Conservation (phyloP, 2,888 invertebrate species). For the Troides aeacus region DNA sequence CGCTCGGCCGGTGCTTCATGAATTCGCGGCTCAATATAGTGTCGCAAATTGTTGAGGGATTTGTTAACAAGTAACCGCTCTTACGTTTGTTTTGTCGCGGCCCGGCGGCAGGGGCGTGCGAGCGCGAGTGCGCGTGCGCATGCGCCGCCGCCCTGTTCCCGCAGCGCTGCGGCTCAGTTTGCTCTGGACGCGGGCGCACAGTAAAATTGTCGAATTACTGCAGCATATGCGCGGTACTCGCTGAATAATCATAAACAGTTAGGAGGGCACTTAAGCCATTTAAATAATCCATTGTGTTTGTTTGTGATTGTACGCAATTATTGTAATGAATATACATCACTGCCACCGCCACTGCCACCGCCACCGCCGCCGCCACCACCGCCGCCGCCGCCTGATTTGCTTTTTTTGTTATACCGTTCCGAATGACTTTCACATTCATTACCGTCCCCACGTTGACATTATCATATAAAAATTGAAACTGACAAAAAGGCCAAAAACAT, state of each 20-base stretch:
- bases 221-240: constrained; percentile 21
- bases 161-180: too few relatives aligned
- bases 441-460: too few relatives aligned
- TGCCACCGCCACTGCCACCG: too few relatives aligned
- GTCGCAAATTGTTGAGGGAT: constrained; percentile 27
- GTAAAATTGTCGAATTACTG: not conserved
- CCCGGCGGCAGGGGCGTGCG: not conserved
- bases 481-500: too few relatives aligned
- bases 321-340: constrained; percentile 6
- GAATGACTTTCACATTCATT: not conserved
- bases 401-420: not conserved
- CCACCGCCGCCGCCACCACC: too few relatives aligned
- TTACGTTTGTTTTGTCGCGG: constrained; percentile 25
- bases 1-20: constrained; percentile 6
- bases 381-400: not conserved
- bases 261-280: constrained; percentile 10
- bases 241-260: constrained; percentile 14
- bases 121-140: too few relatives aligned
- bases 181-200: not conserved
- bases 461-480: too few relatives aligned
- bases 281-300: constrained; percentile 11
- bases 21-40: constrained; percentile 24
- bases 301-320: not conserved
- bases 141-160: too few relatives aligned
- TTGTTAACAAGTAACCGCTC: constrained; percentile 28